Conservation (phyloP, 2,113 vertebrate species). For the Platysternon megacephalum region DNA sequence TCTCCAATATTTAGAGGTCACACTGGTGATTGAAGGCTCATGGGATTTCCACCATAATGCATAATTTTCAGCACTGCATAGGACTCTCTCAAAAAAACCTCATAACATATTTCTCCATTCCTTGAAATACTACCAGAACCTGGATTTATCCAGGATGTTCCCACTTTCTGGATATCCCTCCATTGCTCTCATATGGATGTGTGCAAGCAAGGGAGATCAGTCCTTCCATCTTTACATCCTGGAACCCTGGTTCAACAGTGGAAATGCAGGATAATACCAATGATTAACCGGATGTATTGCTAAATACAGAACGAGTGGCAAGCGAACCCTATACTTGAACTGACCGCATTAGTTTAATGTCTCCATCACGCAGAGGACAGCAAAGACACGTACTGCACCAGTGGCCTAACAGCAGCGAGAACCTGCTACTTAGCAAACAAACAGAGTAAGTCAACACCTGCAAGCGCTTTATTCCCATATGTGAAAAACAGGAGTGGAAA, state of each 20-base stretch:
- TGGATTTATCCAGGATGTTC: neutral
- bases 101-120: neutral
- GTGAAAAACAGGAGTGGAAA: neutral
- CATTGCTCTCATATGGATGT: neutral
- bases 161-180: neutral
- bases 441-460: neutral
- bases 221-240: neutral
- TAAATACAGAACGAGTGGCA: neutral
- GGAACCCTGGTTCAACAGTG: neutral
- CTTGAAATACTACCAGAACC: neutral
- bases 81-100: neutral
- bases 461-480: accelerated
- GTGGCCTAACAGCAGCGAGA: slow-evolving; percentile 8
- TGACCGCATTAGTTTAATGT: slow-evolving; percentile 28
- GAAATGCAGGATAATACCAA: neutral
- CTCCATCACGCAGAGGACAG: slow-evolving; percentile 12
- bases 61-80: neutral
- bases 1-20: too few relatives aligned
- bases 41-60: accelerated
- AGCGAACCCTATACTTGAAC: neutral
- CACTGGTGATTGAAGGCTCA: neutral
- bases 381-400: neutral
- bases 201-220: neutral
- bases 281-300: slow-evolving; percentile 16
- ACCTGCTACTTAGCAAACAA: neutral